These are phyloP conservation scores for Alexandromys fortis DNA, from an alignment of 2,113 vertebrate genomes.

Conservation along the genomic window DNA sequence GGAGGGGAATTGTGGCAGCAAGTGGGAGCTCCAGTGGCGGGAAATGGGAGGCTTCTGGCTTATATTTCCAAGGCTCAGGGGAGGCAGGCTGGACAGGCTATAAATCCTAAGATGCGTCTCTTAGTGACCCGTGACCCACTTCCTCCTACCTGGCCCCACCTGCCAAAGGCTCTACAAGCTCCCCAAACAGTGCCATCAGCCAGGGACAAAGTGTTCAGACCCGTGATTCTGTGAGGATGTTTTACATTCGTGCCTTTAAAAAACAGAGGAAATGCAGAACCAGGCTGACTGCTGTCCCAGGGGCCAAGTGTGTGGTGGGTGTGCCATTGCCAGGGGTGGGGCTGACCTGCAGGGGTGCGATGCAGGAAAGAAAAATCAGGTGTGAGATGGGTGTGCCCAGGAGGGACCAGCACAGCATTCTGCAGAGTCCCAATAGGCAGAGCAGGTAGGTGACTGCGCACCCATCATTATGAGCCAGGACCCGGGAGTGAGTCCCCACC, in stretches of 20 bases:
- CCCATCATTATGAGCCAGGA: not conserved
- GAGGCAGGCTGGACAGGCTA: not conserved
- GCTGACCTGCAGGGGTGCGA: not conserved
- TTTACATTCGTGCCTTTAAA: not conserved
- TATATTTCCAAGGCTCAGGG: not conserved
- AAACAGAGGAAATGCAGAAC: not conserved
- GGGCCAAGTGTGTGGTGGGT: too few relatives aligned
- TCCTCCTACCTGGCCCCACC: not conserved
- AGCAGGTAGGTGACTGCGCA: not conserved
- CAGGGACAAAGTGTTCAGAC: not conserved
- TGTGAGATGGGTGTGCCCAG: not conserved
- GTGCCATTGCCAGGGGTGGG: not conserved
- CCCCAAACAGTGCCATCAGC: not conserved
- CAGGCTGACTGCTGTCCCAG: not conserved
- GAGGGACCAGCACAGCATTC: not conserved
- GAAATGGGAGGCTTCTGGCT: not conserved
- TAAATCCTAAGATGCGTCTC: not conserved
- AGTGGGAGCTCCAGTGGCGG: not conserved
- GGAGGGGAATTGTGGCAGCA: not conserved
- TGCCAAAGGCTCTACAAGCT: not conserved
- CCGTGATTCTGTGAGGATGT: not conserved
- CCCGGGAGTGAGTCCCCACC: not conserved
- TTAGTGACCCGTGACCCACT: not conserved
- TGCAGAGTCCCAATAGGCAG: not conserved
- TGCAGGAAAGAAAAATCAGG: not conserved